Conservation (phyloP, 2,113 vertebrate species). For the Myxocyprinus asiaticus region DNA sequence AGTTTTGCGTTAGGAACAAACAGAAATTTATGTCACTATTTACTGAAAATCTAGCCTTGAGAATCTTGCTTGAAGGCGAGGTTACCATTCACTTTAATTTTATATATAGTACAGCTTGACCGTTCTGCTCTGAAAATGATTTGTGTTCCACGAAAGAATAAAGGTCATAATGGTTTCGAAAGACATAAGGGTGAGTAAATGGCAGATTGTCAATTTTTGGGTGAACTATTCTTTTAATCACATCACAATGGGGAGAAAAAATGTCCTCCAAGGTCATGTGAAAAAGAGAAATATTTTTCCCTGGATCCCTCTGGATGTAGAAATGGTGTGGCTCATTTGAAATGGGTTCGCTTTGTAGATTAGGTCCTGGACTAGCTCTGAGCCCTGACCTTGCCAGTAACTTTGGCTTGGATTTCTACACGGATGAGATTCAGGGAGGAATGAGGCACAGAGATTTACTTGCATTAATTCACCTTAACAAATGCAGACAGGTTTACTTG, state of each 20-base stretch:
- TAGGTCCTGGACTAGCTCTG: constrained; percentile 21
- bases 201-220: no score
- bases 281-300: not conserved
- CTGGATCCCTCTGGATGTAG: constrained; percentile 4
- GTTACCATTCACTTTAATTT: no score
- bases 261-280: constrained; percentile 31
- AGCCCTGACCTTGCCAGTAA: constrained; percentile 48
- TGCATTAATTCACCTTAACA: constrained; percentile 40
- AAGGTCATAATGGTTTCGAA: no score
- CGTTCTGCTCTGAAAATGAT: no score
- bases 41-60: no score
- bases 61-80: no score
- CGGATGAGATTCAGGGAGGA: constrained; percentile 7
- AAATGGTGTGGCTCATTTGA: not conserved
- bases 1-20: no score
- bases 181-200: no score
- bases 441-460: constrained; percentile 11
- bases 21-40: no score
- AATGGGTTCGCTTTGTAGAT: constrained; percentile 49
- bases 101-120: no score
- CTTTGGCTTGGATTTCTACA: constrained; percentile 27
- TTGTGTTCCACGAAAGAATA: no score
- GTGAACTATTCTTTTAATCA: not conserved
- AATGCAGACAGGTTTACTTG: constrained; percentile 35
- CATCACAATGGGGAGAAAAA: not conserved